Conservation (phyloP, 2,888 invertebrate genomes). For the Eupithecia pulchellata region DNA sequence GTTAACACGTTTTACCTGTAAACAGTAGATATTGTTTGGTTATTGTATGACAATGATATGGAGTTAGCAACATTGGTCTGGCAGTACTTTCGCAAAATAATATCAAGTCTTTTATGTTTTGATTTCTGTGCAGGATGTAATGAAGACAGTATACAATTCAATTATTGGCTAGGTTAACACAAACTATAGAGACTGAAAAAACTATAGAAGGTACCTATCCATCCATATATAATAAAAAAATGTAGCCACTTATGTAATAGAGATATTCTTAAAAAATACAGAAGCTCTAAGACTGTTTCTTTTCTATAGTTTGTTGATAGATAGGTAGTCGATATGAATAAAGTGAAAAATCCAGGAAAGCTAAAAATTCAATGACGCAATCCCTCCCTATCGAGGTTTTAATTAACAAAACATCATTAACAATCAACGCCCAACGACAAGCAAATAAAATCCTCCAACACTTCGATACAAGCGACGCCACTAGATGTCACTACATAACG, state of each 20-base stretch:
- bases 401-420: conserved; percentile 47
- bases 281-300: background rate
- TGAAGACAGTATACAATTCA: background rate
- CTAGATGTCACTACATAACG: conserved; percentile 51
- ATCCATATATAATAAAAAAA: background rate
- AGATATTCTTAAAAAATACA: background rate
- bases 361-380: conserved; percentile 20
- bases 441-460: conserved; percentile 52
- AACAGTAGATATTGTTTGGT: conserved; percentile 24
- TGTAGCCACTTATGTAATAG: background rate
- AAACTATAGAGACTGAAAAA: background rate
- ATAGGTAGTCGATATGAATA: background rate
- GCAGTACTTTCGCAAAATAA: background rate
- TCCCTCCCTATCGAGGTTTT: conserved; percentile 17
- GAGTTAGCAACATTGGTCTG: background rate
- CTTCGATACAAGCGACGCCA: conserved; percentile 52
- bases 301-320: background rate
- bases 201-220: background rate
- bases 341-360: conserved; percentile 8
- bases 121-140: background rate
- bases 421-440: conserved; percentile 58
- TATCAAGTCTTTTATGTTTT: background rate
- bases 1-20: conserved; percentile 32
- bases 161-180: background rate
- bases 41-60: conserved; percentile 8